Percentiles rank a stretch among this genome's conserved stretches.
These are phyloP conservation scores for Noctua janthe DNA, from an alignment of 2,888 invertebrate genomes.

Conservation along the genomic window DNA sequence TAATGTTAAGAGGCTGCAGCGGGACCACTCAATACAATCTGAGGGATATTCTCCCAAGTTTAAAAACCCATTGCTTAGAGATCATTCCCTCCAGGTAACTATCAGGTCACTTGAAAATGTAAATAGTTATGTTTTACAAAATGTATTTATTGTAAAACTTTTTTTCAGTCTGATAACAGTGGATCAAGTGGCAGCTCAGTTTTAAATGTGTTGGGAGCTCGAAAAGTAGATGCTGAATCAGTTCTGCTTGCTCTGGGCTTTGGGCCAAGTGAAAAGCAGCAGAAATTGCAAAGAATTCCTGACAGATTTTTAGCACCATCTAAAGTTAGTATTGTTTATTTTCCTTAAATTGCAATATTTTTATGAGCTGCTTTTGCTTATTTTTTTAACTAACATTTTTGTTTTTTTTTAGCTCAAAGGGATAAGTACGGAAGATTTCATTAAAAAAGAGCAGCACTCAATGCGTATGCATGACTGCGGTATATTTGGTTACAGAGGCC, in stretches of 20 bases:
- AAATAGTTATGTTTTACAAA: not conserved
- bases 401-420: slow-evolving; percentile 91
- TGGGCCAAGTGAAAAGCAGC: slow-evolving; percentile 93
- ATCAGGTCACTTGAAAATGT: not conserved
- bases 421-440: slow-evolving; percentile 94
- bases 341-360: slow-evolving; percentile 11
- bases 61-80: slow-evolving; percentile 87
- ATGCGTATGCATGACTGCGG: slow-evolving; percentile 94
- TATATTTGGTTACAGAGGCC: slow-evolving; percentile 93
- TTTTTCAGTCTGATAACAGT: slow-evolving; percentile 86
- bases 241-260: slow-evolving; percentile 95
- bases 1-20: slow-evolving; percentile 80
- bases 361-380: not conserved
- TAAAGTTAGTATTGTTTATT: slow-evolving; percentile 85
- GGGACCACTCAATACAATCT: slow-evolving; percentile 87
- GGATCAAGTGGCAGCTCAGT: slow-evolving; percentile 93
- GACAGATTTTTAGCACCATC: slow-evolving; percentile 95
- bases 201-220: slow-evolving; percentile 95
- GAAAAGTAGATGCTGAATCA: slow-evolving; percentile 97
- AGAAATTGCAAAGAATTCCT: slow-evolving; percentile 94
- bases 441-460: slow-evolving; percentile 93
- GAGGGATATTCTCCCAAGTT: slow-evolving; percentile 85
- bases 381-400: not conserved
- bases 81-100: slow-evolving; percentile 87
- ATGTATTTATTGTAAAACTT: not conserved